These are phyloP conservation scores for Myxocyprinus asiaticus DNA, from an alignment of 2,113 vertebrate genomes.

Conservation along the genomic window DNA sequence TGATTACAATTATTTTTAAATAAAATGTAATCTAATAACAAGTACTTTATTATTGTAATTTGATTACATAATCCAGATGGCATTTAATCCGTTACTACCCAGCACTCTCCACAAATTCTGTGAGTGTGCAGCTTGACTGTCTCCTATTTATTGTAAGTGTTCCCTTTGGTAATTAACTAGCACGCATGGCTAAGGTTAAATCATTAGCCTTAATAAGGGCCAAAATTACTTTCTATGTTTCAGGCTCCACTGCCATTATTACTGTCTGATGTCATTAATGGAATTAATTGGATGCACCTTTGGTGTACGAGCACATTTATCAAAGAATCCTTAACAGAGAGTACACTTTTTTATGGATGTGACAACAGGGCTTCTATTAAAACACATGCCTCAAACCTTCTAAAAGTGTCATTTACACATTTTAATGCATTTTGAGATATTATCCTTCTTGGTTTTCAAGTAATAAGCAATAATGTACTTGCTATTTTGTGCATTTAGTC, in stretches of 20 bases:
- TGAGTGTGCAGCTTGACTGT: constrained; percentile 7
- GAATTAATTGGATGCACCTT: constrained; percentile 55
- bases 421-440: not conserved
- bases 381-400: constrained; percentile 1
- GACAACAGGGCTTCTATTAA: not conserved
- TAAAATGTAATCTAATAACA: too few species aligned
- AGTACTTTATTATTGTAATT: too few species aligned
- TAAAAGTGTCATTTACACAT: not conserved
- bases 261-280: constrained; percentile 58
- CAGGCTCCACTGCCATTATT: constrained; percentile 45
- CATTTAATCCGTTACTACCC: too few species aligned
- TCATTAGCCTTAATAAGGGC: constrained; percentile 53
- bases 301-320: constrained; percentile 56
- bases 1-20: too few species aligned
- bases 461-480: not conserved
- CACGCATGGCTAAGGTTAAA: constrained; percentile 46
- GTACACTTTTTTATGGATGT: constrained; percentile 14
- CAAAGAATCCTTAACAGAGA: constrained; percentile 45
- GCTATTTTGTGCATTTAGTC: too few species aligned
- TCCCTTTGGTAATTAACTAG: constrained; percentile 50
- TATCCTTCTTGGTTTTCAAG: not conserved
- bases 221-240: constrained; percentile 54
- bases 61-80: too few species aligned
- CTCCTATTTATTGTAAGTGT: constrained; percentile 41
- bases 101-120: not conserved